Evolutionary conservation across 2,797 vertebrate species (phyloP), one percentile per base, ranked within the genome.

Genomic region (Lagodon rhomboides): DNA sequence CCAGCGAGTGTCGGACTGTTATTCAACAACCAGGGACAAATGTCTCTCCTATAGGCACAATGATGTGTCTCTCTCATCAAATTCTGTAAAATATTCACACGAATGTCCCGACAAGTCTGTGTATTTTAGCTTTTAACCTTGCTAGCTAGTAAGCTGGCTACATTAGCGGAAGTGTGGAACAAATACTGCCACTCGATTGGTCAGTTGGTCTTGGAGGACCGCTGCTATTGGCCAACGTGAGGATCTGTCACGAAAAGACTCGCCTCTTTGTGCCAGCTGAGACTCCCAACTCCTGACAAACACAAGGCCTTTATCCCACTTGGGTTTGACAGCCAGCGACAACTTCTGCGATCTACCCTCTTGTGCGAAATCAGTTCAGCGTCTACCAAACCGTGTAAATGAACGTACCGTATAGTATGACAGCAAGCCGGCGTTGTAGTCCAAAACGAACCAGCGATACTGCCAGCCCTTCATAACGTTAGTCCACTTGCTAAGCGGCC

Each of bases 401-500:
- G 11, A 70, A 93, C 96, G 86, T 95, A 98, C 98, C 94, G 98
- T 98, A 86, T 99, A 99, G 91, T 99, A 99, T 51, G 98, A 99
- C 50, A 99, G 95, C 41, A 99, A 87, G 25, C 98, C 98, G 17
- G 98, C 98, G 68, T 99, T 99, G 90, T 98, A 99, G 91, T 99
- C 97, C 92, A 99, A 89, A 63, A 99, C 97, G 88, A 99, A 99
- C 98, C 98, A 99, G 23, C 98, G 98, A 77, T 99, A 99, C 95
- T 99, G 98, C 98, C 98, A 99, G 30, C 98, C 98, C 91, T 99
- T 99, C 98, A 99, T 99, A 80, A 99, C 97, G 91, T 99, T 99
- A 89, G 98, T 99, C 98, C 98, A 99, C 95, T 99, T 99, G 94
- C 98, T 99, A 68, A 99, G 96, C 94, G 98, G 98, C 77, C 98